phyloP scores from a whole-genome alignment of 1,140 invertebrate genomes.

The Cheumatopsyche charites region DNA sequence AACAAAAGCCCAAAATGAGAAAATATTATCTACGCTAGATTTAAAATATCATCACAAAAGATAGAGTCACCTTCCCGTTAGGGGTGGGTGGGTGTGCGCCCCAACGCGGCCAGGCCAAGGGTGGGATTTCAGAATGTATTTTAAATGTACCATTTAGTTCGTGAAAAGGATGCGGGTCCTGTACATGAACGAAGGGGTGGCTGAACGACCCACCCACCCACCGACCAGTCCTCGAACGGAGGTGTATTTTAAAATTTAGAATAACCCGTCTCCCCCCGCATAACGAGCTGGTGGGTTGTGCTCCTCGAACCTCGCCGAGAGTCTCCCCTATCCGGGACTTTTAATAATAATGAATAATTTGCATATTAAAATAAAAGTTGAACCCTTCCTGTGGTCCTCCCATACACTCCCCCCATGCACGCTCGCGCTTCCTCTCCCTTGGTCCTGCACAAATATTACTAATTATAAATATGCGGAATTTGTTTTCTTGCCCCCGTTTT shows the following conservation, averaged over 20 bases:
- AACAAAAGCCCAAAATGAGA: constrained; percentile 48
- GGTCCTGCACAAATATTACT: constrained; percentile 42
- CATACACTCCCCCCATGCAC: background rate
- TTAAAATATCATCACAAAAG: constrained; percentile 50
- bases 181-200: constrained; percentile 1
- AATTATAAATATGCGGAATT: constrained; percentile 49
- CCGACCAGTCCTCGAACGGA: constrained; percentile 14
- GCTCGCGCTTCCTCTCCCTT: background rate
- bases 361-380: constrained; percentile 49
- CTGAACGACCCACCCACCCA: background rate
- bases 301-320: background rate
- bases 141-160: constrained; percentile 49
- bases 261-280: constrained; percentile 36
- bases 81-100: background rate
- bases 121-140: constrained; percentile 46
- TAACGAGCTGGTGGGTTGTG: background rate
- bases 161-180: constrained; percentile 44
- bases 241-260: constrained; percentile 49
- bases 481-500: constrained; percentile 37
- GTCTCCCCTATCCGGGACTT: constrained; percentile 47
- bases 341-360: constrained; percentile 51
- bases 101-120: background rate
- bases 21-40: constrained; percentile 50
- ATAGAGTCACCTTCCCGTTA: constrained; percentile 41
- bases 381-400: constrained; percentile 41